Conservation (phyloP, 1,140 invertebrate genomes). For the Andrena cerasifolii region DNA sequence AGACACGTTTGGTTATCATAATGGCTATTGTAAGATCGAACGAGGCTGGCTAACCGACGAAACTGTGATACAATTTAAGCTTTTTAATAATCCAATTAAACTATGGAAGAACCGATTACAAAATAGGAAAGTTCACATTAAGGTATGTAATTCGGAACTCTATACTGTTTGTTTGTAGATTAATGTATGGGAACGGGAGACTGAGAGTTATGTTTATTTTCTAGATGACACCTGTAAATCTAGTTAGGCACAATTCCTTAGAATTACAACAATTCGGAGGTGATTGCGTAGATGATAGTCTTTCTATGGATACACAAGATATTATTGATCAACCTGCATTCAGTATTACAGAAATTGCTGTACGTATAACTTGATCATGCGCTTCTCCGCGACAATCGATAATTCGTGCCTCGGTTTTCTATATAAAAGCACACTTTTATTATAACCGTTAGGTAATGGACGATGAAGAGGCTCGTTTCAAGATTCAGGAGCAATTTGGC, state of each 20-base stretch:
- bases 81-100: constrained; percentile 92
- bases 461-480: constrained; percentile 85
- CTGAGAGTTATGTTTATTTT: constrained; percentile 58
- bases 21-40: constrained; percentile 86
- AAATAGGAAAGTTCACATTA: constrained; percentile 87
- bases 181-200: constrained; percentile 14
- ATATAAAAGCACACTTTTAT: not conserved
- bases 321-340: constrained; percentile 81
- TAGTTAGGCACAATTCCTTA: constrained; percentile 83
- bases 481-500: constrained; percentile 92
- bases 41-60: constrained; percentile 94
- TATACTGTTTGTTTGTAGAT: not conserved
- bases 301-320: constrained; percentile 84
- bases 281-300: constrained; percentile 82
- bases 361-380: constrained; percentile 69
- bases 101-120: constrained; percentile 91
- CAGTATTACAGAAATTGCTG: constrained; percentile 83
- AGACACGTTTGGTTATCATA: constrained; percentile 87
- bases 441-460: constrained; percentile 83
- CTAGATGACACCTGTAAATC: constrained; percentile 89
- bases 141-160: constrained; percentile 76
- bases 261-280: constrained; percentile 78
- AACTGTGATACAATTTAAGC: constrained; percentile 93
- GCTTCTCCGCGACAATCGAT: not conserved
- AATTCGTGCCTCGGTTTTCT: not conserved